Conservation (phyloP, 1,140 invertebrate genomes). For the Saccostrea cuccullata region DNA sequence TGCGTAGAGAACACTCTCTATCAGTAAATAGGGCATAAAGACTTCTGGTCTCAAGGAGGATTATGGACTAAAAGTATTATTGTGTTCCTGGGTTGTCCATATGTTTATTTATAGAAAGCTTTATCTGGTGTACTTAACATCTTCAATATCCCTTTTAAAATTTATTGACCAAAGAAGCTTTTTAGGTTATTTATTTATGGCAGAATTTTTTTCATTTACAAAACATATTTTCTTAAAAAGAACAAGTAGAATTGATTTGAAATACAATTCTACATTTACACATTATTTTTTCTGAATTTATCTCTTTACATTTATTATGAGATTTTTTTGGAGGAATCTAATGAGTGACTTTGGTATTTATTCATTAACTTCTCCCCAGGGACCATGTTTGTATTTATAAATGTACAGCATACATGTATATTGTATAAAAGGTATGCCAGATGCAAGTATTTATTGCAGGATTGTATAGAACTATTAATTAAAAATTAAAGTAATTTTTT, state of each 20-base stretch:
- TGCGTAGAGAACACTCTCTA: neutral
- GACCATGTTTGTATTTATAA: neutral
- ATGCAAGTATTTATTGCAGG: slow-evolving; percentile 1
- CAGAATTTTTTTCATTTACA: neutral
- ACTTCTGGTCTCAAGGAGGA: slow-evolving; percentile 1
- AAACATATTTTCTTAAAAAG: neutral
- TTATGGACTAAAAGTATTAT: neutral
- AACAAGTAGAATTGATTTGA: too few species aligned
- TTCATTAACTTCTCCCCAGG: neutral
- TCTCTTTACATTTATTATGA: neutral
- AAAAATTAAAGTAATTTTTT: neutral
- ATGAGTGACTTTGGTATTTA: neutral
- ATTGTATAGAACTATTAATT: neutral
- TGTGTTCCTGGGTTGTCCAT: neutral
- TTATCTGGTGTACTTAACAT: slow-evolving; percentile 8
- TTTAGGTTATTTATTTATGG: neutral
- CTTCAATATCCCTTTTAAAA: neutral
- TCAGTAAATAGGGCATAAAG: slow-evolving; percentile 6
- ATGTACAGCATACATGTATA: neutral
- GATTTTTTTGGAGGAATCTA: neutral
- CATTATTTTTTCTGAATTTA: neutral
- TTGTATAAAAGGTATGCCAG: neutral
- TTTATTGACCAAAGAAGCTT: neutral
- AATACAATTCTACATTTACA: too few species aligned
- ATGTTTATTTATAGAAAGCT: neutral